These are phyloP conservation scores for Pseudococcus jackbeardsleyi DNA, from an alignment of 2,888 invertebrate genomes.

Conservation along the genomic window DNA sequence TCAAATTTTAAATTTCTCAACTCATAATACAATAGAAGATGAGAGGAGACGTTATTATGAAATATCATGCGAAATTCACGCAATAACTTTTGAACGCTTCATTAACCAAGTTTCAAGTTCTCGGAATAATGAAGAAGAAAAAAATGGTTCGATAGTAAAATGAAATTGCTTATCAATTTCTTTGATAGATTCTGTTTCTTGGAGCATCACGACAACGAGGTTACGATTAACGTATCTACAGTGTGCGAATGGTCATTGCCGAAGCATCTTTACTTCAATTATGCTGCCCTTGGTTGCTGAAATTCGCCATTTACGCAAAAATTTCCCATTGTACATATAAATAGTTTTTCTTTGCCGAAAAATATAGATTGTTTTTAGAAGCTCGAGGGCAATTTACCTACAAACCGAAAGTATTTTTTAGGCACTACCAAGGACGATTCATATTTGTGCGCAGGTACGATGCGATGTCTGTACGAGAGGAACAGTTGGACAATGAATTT, in stretches of 20 bases:
- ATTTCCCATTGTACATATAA: no score
- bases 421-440: no score
- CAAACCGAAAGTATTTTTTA: no score
- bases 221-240: not conserved
- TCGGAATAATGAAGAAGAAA: not conserved
- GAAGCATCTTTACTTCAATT: not conserved
- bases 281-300: no score
- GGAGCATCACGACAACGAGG: not conserved
- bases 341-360: no score
- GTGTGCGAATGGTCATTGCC: not conserved
- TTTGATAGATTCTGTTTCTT: not conserved
- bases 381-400: no score
- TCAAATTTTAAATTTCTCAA: not conserved
- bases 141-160: not conserved
- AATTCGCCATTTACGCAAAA: no score
- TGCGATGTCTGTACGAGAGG: no score
- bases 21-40: not conserved
- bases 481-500: not conserved
- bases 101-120: not conserved
- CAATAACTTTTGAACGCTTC: slow-evolving; percentile 6
- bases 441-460: no score
- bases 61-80: not conserved
- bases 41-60: not conserved
- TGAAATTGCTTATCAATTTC: not conserved
- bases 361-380: no score